Base-by-base conservation (phyloP, 2,888 invertebrate species). In the Eurytoma californica region DNA sequence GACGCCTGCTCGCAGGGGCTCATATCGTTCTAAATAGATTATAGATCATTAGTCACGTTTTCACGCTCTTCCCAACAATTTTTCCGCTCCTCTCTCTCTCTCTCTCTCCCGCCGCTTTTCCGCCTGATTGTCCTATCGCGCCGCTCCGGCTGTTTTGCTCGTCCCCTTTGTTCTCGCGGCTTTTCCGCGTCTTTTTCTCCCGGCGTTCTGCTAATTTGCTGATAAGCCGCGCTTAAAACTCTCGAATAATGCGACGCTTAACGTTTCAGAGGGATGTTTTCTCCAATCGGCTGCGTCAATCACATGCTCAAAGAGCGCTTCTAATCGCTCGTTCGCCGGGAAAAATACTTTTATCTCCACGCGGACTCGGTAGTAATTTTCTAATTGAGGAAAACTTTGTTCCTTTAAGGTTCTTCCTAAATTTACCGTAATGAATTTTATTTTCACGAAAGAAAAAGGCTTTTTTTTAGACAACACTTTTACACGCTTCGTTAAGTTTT, bases 21-120 rank as follows among this genome's bases (percentile, higher is more conserved):
- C 63, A 53, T 47, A 60, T 61, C 57, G 72, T 28, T 70, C 79
- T 66, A 72, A 70, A 75, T 79, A 79, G 75, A 76, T 76, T 68
- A 60, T 20, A 20, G 20, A 58, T 66, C 28, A 55, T n/a, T 28
- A 53, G 65, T 77, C 69, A 70, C 70, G 72, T 77, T 72, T 70
- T 70, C 58, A 60, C 30, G n/a, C 58, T 47, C 67, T 61, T 47
- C 18, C 30, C 65, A 58, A 72, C 72, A 66, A 66, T 66, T 77
- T 72, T 58, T 51, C 58, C 30, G 1, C 13, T 18, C 13, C n/a
- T 58, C 53, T 72, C 30, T 63, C 14, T 18, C 49, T n/a, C 30
- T n/a, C n/a, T 58, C 53, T 72, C 30, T 63, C 14, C 28, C 49
- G 20, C 30, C 16, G 28, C 13, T 18, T 61, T 57, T 60, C 30